Evolutionary conservation across 2,888 invertebrate genomes (phyloP).

Genomic region (Stictocephala bisonia): DNA sequence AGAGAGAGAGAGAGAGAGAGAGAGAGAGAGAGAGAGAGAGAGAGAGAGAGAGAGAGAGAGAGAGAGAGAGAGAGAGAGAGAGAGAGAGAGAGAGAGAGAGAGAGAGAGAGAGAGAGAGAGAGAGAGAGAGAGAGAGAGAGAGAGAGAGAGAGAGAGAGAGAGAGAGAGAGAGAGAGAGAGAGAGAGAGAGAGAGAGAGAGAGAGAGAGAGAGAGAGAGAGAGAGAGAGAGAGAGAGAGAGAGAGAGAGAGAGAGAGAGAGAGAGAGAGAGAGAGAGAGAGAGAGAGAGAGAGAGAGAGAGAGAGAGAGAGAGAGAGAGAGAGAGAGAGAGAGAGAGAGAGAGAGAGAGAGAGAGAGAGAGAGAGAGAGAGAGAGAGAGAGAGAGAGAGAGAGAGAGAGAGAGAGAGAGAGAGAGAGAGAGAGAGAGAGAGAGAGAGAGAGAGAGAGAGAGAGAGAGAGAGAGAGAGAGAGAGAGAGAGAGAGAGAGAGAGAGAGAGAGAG

Average conservation of each 20-base stretch:
- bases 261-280: not conserved
- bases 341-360: not conserved
- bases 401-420: slow-evolving; percentile 12
- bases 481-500: not conserved
- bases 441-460: not conserved
- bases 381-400: not conserved
- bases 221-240: not conserved
- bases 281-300: not conserved
- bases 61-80: not conserved
- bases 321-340: not conserved
- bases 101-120: not conserved
- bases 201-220: not conserved
- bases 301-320: not conserved
- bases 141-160: not conserved
- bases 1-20: slow-evolving; percentile 38
- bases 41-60: not conserved
- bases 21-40: not conserved
- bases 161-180: not conserved
- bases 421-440: not conserved
- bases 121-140: not conserved
- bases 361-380: not conserved
- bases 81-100: not conserved
- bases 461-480: not conserved
- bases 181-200: not conserved
- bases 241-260: not conserved